phyloP scores from a whole-genome alignment of 2,113 vertebrate genomes.

The Barbus barbus region DNA sequence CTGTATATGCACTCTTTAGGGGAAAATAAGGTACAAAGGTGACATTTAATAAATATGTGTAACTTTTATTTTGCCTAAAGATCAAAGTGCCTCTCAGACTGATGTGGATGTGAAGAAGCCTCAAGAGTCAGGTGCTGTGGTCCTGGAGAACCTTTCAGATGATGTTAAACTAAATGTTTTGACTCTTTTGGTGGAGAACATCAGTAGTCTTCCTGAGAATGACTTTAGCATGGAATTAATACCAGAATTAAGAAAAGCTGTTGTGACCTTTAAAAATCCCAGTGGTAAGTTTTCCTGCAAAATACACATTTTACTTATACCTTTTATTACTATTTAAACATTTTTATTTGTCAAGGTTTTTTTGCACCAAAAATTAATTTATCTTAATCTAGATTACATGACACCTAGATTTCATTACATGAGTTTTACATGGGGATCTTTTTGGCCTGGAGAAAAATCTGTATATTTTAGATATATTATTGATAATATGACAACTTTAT shows the following conservation, averaged over 20 bases:
- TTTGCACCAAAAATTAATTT: not conserved
- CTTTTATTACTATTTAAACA: too few species aligned
- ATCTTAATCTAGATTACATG: not conserved
- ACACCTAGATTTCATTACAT: too few species aligned
- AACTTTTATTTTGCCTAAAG: not conserved
- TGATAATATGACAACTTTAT: not conserved
- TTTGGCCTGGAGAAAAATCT: too few species aligned
- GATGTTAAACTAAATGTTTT: slow-evolving; percentile 58
- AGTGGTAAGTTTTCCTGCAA: slow-evolving; percentile 75
- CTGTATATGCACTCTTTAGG: too few species aligned
- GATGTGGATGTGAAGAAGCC: not conserved
- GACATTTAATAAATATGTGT: not conserved
- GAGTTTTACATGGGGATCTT: too few species aligned
- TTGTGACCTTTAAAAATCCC: slow-evolving; percentile 73
- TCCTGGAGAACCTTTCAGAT: slow-evolving; percentile 76
- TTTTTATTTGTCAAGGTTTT: too few species aligned
- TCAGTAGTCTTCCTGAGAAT: slow-evolving; percentile 66
- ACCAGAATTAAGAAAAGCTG: slow-evolving; percentile 70
- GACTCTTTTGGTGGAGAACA: slow-evolving; percentile 79
- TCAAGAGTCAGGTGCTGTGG: slow-evolving; percentile 47
- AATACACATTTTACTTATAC: not conserved
- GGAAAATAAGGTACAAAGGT: too few species aligned
- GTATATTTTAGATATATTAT: too few species aligned
- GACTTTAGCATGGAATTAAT: slow-evolving; percentile 81
- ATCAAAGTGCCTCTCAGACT: not conserved